Base-by-base conservation (phyloP, 2,888 invertebrate species). In the Campoplex nolae region DNA sequence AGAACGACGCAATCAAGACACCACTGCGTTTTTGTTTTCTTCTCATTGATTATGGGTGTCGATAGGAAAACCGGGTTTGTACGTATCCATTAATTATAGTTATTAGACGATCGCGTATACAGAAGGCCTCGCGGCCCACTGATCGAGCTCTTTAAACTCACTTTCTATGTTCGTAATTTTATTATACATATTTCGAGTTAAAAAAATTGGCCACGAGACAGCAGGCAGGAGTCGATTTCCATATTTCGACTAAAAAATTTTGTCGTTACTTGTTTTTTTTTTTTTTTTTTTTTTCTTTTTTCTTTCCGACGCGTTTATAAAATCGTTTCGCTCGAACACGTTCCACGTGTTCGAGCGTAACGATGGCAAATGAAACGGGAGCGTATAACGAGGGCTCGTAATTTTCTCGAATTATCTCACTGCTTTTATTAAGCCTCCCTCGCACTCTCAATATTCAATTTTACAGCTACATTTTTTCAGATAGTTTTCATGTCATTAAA, bases 81-180 rank as follows among this genome's bases (percentile, higher is more conserved):
- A 28, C 32, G 48, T 56, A 68, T 45, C 18, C 78, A 82, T 87
- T 87, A 87, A 87, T 87, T 87, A 87, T 80, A 85, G 87, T 87
- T 85, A 87, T 87, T 87, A 87, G 76, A 65, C 67, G 79, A 76
- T 82, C 87, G 75, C 87, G 75, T 71, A 74, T 51, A 71, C 79
- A 74, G 23, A 23, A 23, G 62, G 78, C 87, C 78, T 84, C 82
- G 38, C 38, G 76, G 76, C 79, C 71, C 67, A 73, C 71, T 48
- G 82, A 79, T 76, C 79, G 32, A 48, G 51, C 42, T 77, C 73
- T 77, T 71, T 71, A 80, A 82, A 65, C 79, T 85, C 75, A 83
- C 87, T 87, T 87, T 87, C 87, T 85, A 84, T 74, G 35, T 56
- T 23, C 73, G 54, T 73, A 73, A 78, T 74, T 45, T 45, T 28